Conservation (phyloP, 2,113 vertebrate genomes). For the Paramisgurnus dabryanus region DNA sequence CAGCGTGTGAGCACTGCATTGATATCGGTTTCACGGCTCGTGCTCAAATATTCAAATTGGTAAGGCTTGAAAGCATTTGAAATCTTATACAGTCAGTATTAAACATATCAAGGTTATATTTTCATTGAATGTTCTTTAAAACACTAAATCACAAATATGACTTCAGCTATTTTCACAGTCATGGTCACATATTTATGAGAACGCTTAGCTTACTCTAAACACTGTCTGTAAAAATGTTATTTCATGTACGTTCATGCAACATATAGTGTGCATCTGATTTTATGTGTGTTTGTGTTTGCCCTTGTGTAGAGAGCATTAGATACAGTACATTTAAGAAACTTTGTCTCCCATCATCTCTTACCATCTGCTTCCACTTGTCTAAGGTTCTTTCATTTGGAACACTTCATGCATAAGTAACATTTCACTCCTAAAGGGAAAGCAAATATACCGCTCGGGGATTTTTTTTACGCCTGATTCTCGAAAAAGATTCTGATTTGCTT, state of each 20-base stretch:
- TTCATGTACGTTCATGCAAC: slow-evolving; percentile 4
- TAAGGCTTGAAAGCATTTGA: no score
- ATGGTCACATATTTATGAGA: no score
- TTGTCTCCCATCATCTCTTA: slow-evolving; percentile 71
- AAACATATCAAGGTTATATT: no score
- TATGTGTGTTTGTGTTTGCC: slow-evolving; percentile 37
- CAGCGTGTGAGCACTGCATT: no score
- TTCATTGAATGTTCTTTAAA: no score
- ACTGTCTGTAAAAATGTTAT: neutral
- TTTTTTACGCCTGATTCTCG: slow-evolving; percentile 62
- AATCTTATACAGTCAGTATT: no score
- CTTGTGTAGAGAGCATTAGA: slow-evolving; percentile 43
- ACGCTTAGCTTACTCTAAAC: no score
- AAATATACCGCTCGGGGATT: slow-evolving; percentile 65
- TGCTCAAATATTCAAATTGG: no score
- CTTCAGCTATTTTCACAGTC: no score
- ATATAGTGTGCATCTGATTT: slow-evolving; percentile 50
- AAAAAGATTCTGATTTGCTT: slow-evolving; percentile 58
- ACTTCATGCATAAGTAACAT: slow-evolving; percentile 75
- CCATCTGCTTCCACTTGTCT: slow-evolving; percentile 82
- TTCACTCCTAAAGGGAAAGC: slow-evolving; percentile 67
- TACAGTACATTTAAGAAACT: slow-evolving; percentile 69
- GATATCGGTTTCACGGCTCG: no score
- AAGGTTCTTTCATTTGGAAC: slow-evolving; percentile 76
- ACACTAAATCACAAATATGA: no score